phyloP scores from a whole-genome alignment of 2,113 vertebrate genomes.

The Pituophis catenifer region DNA sequence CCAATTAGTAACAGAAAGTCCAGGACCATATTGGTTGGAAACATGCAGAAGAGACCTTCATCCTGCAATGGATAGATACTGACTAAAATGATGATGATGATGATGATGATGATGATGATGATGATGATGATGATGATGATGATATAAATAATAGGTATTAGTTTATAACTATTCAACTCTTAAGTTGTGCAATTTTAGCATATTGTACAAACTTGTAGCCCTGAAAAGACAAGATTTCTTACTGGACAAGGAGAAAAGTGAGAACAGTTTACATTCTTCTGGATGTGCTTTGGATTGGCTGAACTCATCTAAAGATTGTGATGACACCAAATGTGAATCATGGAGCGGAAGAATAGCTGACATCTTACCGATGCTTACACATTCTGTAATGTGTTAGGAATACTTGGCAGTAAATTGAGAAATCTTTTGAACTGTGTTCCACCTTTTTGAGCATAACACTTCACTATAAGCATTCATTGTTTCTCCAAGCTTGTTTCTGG shows the following conservation, averaged over 20 bases:
- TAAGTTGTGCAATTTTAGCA: not conserved
- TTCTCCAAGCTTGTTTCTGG: not conserved
- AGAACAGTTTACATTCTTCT: not conserved
- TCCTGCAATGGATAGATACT: not conserved
- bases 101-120: not conserved
- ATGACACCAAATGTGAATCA: not conserved
- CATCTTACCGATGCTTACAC: not conserved
- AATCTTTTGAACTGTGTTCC: not conserved
- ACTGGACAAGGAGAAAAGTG: not conserved
- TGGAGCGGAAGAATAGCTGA: not conserved
- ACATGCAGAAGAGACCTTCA: not conserved
- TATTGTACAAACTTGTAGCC: not conserved
- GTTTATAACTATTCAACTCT: not conserved
- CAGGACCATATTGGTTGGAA: not conserved
- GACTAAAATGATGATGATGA: not conserved
- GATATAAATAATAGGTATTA: not conserved
- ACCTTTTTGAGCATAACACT: not conserved
- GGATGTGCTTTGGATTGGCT: not conserved
- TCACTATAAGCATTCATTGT: not conserved
- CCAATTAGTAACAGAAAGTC: not conserved
- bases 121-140: not conserved
- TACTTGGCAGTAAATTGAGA: not conserved
- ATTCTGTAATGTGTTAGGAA: not conserved
- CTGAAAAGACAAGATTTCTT: not conserved
- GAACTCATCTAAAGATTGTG: not conserved